A percentile compares a stretch with the other conserved stretches of the same genome.
These are phyloP conservation scores for Barbus barbus DNA, from an alignment of 2,113 vertebrate genomes.

Conservation along the genomic window DNA sequence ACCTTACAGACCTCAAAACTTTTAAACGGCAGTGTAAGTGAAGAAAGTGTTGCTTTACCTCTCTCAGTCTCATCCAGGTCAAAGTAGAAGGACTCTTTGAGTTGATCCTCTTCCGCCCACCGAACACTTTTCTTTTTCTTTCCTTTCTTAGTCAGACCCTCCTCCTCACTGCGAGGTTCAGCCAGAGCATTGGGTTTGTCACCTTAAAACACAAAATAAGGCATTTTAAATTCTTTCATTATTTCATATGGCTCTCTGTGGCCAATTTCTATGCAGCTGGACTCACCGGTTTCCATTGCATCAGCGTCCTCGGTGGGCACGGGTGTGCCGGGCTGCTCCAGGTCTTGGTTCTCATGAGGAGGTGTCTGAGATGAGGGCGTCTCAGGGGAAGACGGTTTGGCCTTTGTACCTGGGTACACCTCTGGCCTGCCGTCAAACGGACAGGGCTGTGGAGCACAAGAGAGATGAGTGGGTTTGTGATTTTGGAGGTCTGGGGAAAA, in stretches of 20 bases:
- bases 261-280: neutral
- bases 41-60: conserved; percentile 69
- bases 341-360: conserved; percentile 78
- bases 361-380: conserved; percentile 57
- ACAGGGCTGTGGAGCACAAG: conserved; percentile 71
- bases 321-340: conserved; percentile 86
- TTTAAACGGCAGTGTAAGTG: neutral
- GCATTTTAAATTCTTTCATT: neutral
- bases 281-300: conserved; percentile 79
- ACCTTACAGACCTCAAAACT: neutral
- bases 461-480: neutral
- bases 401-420: conserved; percentile 68
- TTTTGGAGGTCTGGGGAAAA: neutral
- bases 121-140: conserved; percentile 92
- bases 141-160: conserved; percentile 82
- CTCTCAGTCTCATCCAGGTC: conserved; percentile 93
- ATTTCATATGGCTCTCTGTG: no score
- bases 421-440: conserved; percentile 85
- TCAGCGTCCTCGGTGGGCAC: conserved; percentile 87
- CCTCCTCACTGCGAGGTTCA: conserved; percentile 78
- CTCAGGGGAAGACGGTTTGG: conserved; percentile 88
- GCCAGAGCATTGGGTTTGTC: conserved; percentile 74
- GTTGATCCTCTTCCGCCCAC: conserved; percentile 89
- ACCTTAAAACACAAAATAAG: conserved; percentile 54
- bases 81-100: conserved; percentile 93